Base-by-base conservation (phyloP, 2,888 invertebrate species). In the Achlya flavicornis region DNA sequence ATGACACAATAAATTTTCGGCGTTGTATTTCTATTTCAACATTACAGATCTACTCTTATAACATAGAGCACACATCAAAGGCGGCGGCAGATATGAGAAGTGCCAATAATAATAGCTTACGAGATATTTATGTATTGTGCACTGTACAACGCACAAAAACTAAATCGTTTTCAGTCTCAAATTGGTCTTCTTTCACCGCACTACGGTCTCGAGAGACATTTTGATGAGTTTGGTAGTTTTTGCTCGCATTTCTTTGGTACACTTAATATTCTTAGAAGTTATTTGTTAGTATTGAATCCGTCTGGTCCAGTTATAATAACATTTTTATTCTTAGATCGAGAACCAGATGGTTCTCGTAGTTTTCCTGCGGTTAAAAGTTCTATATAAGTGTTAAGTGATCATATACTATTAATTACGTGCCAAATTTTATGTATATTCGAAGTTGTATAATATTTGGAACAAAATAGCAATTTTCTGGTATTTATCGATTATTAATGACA, bases 81-180 rank as follows among this genome's bases (percentile, higher is more conserved):
- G 72, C 66, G 72, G 75, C 76, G 74, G 71, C 73, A 72, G 66
- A 64, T 38, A 46, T 46, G 32, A 61, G 48, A 48, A n/a, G 48
- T 33, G 46, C 61, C 53, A n/a, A n/a, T 46, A 59, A 33, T 48
- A 48, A 33, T 48, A 48, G 48, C 61, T 46, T 61, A 33, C 46
- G 16, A 59, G 35, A 59, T 59, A 59, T 35, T 59, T 35, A 59
- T 35, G 58, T 86, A 86, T 85, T 76, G 81, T 85, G 86, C 86
- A 89, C 86, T 85, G 86, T 83, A 16, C 8, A 19, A 59, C 53
- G 19, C 53, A 53, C 19, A 59, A 35, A 59, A 33, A 58, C 32
- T 58, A 58, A 33, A 58, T 58, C 33, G 33, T 58, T 58, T 33
- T 35, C 58, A 58, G 32, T 33, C 58, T 16, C 58, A 35, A 59